phyloP scores from a whole-genome alignment of 2,888 invertebrate species.

The Buathra laborator region DNA sequence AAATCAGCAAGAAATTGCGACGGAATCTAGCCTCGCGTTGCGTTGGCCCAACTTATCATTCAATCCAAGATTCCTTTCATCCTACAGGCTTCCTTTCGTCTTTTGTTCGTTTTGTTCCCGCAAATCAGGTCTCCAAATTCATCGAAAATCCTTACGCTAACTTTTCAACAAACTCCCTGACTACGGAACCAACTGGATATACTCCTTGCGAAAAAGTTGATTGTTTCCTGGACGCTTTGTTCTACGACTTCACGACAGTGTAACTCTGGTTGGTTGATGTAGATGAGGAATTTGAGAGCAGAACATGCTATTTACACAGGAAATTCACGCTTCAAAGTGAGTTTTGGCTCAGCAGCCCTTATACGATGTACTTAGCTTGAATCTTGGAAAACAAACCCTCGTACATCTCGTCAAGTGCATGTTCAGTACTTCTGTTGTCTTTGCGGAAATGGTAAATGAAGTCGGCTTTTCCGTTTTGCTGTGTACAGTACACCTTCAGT shows the following conservation, averaged over 20 bases:
- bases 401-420: background rate
- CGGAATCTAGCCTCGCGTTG: background rate
- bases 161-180: too few species aligned
- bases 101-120: too few species aligned
- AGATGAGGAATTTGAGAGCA: background rate
- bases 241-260: background rate
- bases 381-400: slow-evolving; percentile 12
- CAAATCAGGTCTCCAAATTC: too few species aligned
- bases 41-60: background rate
- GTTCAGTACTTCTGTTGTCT: background rate
- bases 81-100: too few species aligned
- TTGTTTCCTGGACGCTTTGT: background rate
- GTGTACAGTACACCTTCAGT: background rate
- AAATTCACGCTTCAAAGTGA: background rate
- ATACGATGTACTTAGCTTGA: background rate
- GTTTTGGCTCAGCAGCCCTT: background rate
- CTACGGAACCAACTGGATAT: too few species aligned
- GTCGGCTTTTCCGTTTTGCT: background rate
- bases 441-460: slow-evolving; percentile 9
- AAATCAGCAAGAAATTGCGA: slow-evolving; percentile 29
- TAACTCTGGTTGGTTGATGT: background rate
- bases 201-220: too few species aligned
- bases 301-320: background rate
- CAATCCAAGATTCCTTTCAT: background rate
- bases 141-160: too few species aligned